Conservation (phyloP, 2,113 vertebrate genomes). For the Chelonoidis abingdonii region DNA sequence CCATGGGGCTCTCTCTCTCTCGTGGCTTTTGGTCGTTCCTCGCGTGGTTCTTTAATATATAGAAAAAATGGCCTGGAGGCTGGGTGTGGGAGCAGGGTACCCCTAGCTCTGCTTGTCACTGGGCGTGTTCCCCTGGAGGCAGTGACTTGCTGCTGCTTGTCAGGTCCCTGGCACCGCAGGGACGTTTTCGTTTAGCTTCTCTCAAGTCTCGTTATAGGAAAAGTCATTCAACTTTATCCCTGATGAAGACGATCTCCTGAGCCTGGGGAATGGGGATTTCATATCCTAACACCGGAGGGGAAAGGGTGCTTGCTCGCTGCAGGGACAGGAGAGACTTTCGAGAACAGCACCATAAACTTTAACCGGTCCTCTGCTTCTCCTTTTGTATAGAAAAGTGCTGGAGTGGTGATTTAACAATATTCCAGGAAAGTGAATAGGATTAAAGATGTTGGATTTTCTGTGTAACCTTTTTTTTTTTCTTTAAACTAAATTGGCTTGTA, state of each 20-base stretch:
- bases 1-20: neutral
- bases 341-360: neutral
- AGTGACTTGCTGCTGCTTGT: neutral
- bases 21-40: neutral
- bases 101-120: neutral
- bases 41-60: neutral
- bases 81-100: neutral
- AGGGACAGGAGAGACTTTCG: constrained; percentile 49
- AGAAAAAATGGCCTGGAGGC: neutral
- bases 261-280: neutral
- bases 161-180: neutral
- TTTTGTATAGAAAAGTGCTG: neutral
- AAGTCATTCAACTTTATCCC: constrained; percentile 41
- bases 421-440: neutral
- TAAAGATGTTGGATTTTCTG: neutral
- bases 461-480: neutral
- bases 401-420: neutral
- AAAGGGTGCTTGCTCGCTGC: neutral
- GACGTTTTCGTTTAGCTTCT: neutral
- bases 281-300: neutral
- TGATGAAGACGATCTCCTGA: neutral
- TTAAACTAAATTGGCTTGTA: neutral
- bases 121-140: constrained; percentile 15
- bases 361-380: neutral
- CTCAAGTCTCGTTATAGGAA: neutral